phyloP scores from a whole-genome alignment of 2,888 invertebrate species.

The Ennomos quercinarius region DNA sequence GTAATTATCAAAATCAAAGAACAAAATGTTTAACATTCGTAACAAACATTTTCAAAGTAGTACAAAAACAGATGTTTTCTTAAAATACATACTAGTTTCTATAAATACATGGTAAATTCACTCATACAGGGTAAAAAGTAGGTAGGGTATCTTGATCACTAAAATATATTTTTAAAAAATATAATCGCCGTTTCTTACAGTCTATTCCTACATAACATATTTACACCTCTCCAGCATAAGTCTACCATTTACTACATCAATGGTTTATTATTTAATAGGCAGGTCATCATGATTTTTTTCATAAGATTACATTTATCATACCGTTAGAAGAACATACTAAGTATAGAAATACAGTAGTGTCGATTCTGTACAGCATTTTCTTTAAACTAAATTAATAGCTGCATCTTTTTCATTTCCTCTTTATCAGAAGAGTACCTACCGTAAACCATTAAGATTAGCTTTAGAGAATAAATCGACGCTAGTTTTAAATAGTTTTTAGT shows the following conservation, averaged over 20 bases:
- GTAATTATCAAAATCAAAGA: constrained; percentile 30
- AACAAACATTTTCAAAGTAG: constrained; percentile 57
- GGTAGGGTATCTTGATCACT: constrained; percentile 33
- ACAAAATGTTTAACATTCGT: constrained; percentile 72
- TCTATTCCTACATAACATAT: constrained; percentile 70
- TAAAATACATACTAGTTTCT: constrained; percentile 25
- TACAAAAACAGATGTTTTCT: constrained; percentile 41
- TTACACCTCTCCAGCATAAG: constrained; percentile 53
- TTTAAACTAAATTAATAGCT: no score
- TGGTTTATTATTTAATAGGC: constrained; percentile 6
- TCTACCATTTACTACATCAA: constrained; percentile 19
- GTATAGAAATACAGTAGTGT: neutral
- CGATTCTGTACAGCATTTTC: no score
- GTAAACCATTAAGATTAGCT: no score
- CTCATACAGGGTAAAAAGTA: constrained; percentile 39
- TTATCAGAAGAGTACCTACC: no score
- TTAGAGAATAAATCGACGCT: no score
- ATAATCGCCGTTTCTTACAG: constrained; percentile 64
- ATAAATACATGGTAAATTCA: constrained; percentile 27
- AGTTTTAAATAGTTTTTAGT: constrained; percentile 4
- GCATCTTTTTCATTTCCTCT: no score
- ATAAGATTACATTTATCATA: constrained; percentile 1
- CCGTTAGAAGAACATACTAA: constrained; percentile 3
- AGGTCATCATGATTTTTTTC: constrained; percentile 3
- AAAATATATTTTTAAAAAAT: constrained; percentile 72